Evolutionary conservation across 2,113 vertebrate genomes (phyloP), one percentile per base, ranked within the genome.

Genomic region (Pelobates fuscus): DNA sequence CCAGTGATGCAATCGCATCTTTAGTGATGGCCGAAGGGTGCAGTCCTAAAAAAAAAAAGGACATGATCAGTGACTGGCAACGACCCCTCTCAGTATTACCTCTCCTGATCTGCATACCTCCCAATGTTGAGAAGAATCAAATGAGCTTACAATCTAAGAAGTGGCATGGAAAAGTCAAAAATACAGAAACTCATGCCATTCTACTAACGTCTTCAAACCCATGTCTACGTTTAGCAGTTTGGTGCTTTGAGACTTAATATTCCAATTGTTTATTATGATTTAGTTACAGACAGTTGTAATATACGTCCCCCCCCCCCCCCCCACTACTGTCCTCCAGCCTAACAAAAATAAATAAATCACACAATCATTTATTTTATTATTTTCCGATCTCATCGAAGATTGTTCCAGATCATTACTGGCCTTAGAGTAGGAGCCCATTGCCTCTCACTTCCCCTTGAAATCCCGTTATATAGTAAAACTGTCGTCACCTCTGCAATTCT

Each of bases 321-420:
- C 21, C 52, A 23, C 3, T 18, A 49, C 44, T n/a, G n/a, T n/a
- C n/a, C n/a, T n/a, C n/a, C n/a, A n/a, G n/a, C n/a, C n/a, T n/a
- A n/a, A n/a, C n/a, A n/a, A n/a, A 37, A 37, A 37, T 54, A 37
- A 21, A 58, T n/a, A 52, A 60, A 49, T 24, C 41, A 71, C 44
- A 71, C 69, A 71, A 71, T 61, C 57, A 71, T 30, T 71, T 46
- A 25, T 44, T 70, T 70, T 70, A 70, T 59, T 59, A 43, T 55
- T 61, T 30, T 44, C 41, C 43, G 1, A 21, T 26, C 11, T 60
- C 26, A 46, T 71, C 69, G 55, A 29, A 71, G 57, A 71, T 71
- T 37, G 26, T 61, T 23, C 57, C 17, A 30, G 58, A 61, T 46
- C 46, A 46, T 49, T 46, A 24, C 41, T 46, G 2, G 4, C 21